Evolutionary conservation across 2,113 vertebrate genomes (phyloP), one percentile per base, ranked within the genome.

Genomic region (Phoenicopterus ruber): DNA sequence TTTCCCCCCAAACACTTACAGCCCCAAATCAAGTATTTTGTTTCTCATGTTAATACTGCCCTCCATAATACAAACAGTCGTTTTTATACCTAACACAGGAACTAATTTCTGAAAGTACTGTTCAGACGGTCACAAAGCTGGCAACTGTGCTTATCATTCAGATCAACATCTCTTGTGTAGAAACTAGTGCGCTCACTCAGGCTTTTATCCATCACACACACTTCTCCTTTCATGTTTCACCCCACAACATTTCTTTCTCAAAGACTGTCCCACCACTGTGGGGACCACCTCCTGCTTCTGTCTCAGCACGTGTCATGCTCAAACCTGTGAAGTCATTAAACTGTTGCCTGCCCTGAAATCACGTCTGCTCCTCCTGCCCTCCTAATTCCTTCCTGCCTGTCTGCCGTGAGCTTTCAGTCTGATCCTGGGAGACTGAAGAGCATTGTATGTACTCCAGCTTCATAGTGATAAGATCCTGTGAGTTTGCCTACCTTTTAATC

Each of bases 41-140:
- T 97, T 97, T 97, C 55, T 94, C 62, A 38, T 95, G 38, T 93
- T 74, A 91, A 77, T 62, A 86, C 42, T 80, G 13, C 5, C 17
- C 18, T 70, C 65, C 29, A 18, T 67, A 95, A 93, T 84, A 95
- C 34, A 92, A 50, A 10, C 49, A 94, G 66, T 86, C 36, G 57
- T 95, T 97, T 84, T 91, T 97, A 55, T 85, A 78, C 77, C 62
- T 86, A 93, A 88, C 70, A 93, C 77, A 96, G 69, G 77, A 95
- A 94, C 79, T 58, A 72, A 96, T 97, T 97, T 97, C 82, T 97
- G 79, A 95, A 96, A 94, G 31, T 62, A 81, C 50, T 96, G 44
- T 92, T 97, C 90, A 97, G 62, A 71, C 73, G 50, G 70, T 96
- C 94, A 86, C 77, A 96, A 97, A 97, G 50, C 54, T 81, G 69